A percentile compares a stretch with the other conserved stretches of the same genome.
These are phyloP conservation scores for Lacanobia wlatinum DNA, from an alignment of 2,888 invertebrate species.

Conservation along the genomic window DNA sequence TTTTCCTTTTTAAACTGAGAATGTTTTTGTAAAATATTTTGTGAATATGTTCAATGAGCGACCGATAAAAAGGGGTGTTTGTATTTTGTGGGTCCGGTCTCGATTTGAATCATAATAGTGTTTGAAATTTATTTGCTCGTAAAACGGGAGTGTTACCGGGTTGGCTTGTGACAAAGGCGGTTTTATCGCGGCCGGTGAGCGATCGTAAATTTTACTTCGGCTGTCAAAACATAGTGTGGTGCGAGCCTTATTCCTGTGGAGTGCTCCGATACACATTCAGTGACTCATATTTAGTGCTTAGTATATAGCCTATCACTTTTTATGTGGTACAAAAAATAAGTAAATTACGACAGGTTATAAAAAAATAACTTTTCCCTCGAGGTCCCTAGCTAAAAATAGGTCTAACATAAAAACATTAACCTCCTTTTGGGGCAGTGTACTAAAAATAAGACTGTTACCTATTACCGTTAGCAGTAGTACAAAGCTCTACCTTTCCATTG, in stretches of 20 bases:
- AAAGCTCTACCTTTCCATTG: too few species aligned
- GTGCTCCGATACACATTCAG: conserved; percentile 59
- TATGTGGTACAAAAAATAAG: conserved; percentile 44
- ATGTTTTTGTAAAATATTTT: conserved; percentile 83
- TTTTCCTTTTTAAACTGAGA: conserved; percentile 66
- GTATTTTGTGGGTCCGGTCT: conserved; percentile 84
- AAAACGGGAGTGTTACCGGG: conserved; percentile 87
- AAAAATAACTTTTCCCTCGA: conserved; percentile 6
- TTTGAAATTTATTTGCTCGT: conserved; percentile 90
- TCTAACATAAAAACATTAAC: too few species aligned
- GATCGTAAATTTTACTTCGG: conserved; percentile 88
- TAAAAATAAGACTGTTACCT: neutral
- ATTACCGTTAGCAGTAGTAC: too few species aligned
- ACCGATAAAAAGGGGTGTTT: conserved; percentile 85
- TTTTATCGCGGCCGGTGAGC: conserved; percentile 86
- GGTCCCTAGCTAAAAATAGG: neutral
- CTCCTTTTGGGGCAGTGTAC: too few species aligned
- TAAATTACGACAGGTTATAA: conserved; percentile 31
- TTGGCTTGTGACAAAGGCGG: conserved; percentile 87
- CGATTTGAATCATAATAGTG: conserved; percentile 90
- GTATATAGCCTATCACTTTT: conserved; percentile 47
- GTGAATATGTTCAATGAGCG: conserved; percentile 81
- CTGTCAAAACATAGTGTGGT: conserved; percentile 84
- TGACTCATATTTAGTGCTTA: conserved; percentile 62
- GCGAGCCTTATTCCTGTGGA: conserved; percentile 68